A percentile compares a stretch with the other conserved stretches of the same genome.
These are phyloP conservation scores for Phylloscopus trochiloides DNA, from an alignment of 2,113 vertebrate species.

Conservation along the genomic window DNA sequence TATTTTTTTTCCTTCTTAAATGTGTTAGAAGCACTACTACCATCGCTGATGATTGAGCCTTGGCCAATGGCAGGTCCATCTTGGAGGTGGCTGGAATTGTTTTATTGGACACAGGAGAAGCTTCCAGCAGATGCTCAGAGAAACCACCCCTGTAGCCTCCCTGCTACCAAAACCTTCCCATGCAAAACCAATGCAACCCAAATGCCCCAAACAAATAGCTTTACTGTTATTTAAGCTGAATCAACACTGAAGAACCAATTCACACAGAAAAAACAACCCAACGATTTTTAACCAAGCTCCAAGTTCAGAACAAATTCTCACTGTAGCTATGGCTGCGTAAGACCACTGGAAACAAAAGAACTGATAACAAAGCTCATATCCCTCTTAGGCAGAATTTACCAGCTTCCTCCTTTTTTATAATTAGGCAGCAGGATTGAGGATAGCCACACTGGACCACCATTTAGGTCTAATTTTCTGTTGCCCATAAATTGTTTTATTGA, in stretches of 20 bases:
- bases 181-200: background rate
- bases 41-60: accelerated
- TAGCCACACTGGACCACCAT: background rate
- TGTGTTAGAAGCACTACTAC: background rate
- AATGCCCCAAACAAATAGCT: background rate
- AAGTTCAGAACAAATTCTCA: background rate
- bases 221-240: background rate
- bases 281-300: background rate
- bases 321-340: background rate
- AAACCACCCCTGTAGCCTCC: background rate
- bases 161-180: background rate
- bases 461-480: background rate
- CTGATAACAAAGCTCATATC: background rate
- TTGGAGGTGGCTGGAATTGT: background rate
- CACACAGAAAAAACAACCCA: background rate
- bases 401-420: background rate
- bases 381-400: background rate
- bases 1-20: background rate
- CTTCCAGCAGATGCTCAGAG: background rate
- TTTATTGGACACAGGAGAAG: background rate
- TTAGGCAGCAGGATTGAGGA: background rate
- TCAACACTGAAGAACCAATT: background rate
- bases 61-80: background rate
- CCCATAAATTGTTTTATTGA: background rate
- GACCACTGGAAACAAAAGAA: background rate